A percentile compares a stretch with the other conserved stretches of the same genome.
Evolutionary conservation across 2,888 invertebrate species (phyloP).

Genomic region (Galerucella nymphaeae): DNA sequence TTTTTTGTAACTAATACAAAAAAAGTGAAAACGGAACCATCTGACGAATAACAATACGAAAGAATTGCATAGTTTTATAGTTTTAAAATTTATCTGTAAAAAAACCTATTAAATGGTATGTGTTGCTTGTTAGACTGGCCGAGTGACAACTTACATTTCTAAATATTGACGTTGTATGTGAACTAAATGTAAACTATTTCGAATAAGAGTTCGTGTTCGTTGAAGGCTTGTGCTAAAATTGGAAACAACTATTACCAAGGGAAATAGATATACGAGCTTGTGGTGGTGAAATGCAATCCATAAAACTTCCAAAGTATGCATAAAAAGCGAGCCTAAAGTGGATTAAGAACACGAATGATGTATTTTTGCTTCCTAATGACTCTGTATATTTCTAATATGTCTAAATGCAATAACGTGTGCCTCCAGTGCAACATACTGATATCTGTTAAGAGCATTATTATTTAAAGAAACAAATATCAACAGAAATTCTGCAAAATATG

Average conservation of each 20-base stretch:
- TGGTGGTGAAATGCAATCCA: not conserved
- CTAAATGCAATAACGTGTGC: constrained; percentile 43
- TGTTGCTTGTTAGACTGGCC: constrained; percentile 1
- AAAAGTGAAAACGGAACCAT: not conserved
- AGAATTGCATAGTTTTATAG: not conserved
- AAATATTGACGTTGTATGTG: constrained; percentile 7
- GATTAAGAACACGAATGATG: not conserved
- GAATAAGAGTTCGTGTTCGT: not conserved
- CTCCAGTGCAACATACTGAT: constrained; percentile 32
- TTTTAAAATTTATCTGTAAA: not conserved
- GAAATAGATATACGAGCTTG: constrained; percentile 6
- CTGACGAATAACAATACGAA: not conserved
- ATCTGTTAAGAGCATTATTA: not conserved
- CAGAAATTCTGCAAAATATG: not conserved
- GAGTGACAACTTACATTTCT: not conserved
- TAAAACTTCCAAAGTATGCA: not conserved
- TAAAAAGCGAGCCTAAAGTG: not conserved
- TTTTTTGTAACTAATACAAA: not conserved
- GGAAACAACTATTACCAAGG: not conserved
- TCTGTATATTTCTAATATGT: constrained; percentile 24
- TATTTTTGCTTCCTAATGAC: constrained; percentile 12
- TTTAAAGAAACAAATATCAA: constrained; percentile 4
- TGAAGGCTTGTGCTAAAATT: not conserved
- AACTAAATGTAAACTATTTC: constrained; percentile 7
- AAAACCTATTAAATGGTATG: not conserved